A percentile compares a stretch with the other conserved stretches of the same genome.
Evolutionary conservation across 2,888 invertebrate species (phyloP).

Genomic region (Caenorhabditis angaria): DNA sequence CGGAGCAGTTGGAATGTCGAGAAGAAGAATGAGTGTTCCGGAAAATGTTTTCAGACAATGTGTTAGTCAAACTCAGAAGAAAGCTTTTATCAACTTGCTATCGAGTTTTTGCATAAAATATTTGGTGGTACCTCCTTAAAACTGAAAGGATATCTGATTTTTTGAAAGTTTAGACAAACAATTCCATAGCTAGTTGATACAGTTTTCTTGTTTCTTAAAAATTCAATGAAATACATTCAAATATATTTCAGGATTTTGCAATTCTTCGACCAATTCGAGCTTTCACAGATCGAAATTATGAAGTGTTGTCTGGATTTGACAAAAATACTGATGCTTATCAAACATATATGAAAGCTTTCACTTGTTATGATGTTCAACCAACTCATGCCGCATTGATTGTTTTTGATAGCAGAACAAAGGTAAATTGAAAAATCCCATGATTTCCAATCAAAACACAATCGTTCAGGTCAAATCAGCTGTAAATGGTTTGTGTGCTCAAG

Average conservation of each 20-base stretch:
- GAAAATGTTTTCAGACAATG: constrained; percentile 64
- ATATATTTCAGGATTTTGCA: constrained; percentile 68
- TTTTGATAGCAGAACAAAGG: constrained; percentile 58
- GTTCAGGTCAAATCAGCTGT: constrained; percentile 63
- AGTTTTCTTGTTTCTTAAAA: background rate
- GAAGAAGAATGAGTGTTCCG: constrained; percentile 62
- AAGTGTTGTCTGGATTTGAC: constrained; percentile 38
- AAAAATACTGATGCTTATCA: constrained; percentile 59
- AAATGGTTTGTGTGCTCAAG: constrained; percentile 57
- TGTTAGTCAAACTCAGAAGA: constrained; percentile 52
- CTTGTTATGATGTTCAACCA: constrained; percentile 68
- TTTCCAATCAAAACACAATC: constrained; percentile 1
- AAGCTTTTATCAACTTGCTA: no score
- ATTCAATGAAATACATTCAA: constrained; percentile 4
- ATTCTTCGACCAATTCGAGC: constrained; percentile 60
- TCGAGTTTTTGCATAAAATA: no score
- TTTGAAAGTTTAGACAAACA: no score
- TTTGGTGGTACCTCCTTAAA: no score
- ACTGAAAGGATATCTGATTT: no score
- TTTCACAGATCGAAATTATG: constrained; percentile 34
- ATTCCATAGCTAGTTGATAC: no score
- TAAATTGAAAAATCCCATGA: constrained; percentile 1
- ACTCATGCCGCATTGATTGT: constrained; percentile 63
- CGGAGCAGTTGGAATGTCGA: constrained; percentile 40
- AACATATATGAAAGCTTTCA: constrained; percentile 67